Evolutionary conservation across 2,797 vertebrate species (phyloP).

Genomic region (Geotrypetes seraphini): DNA sequence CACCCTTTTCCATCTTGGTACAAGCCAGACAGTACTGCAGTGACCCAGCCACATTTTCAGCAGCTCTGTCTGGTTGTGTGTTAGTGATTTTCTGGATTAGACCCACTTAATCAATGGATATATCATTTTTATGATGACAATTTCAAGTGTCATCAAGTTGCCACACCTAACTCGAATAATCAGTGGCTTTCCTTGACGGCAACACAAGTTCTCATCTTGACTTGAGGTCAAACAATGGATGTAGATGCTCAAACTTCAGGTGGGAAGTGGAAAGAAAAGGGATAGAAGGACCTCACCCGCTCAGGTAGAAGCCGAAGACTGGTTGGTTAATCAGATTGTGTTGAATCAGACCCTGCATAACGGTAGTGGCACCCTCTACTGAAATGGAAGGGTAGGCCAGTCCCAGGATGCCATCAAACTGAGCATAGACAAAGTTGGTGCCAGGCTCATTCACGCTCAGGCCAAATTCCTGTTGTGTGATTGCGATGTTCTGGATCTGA

Average conservation of each 20-base stretch:
- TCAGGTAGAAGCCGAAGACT: constrained; percentile 7
- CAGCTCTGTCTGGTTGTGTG: background rate
- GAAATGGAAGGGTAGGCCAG: constrained; percentile 13
- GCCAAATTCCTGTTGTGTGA: constrained; percentile 15
- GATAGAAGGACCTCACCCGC: background rate
- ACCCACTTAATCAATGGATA: no score
- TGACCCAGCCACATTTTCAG: no score
- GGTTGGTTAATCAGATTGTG: constrained; percentile 3
- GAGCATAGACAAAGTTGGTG: constrained; percentile 6
- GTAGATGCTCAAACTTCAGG: no score
- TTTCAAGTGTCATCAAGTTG: no score
- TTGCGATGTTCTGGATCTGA: constrained; percentile 12
- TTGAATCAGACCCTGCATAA: background rate
- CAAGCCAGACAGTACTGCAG: no score
- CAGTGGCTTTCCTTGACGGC: background rate
- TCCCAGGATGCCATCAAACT: constrained; percentile 14
- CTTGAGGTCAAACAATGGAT: no score
- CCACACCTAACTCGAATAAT: no score
- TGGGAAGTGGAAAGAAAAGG: background rate
- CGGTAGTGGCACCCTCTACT: constrained; percentile 2
- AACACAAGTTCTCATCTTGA: no score
- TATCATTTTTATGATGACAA: no score
- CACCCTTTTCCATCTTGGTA: no score
- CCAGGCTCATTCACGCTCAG: constrained; percentile 20
- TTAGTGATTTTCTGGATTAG: no score